These are phyloP conservation scores for Tragelaphus strepsiceros DNA, from an alignment of 2,113 vertebrate species.

Conservation along the genomic window DNA sequence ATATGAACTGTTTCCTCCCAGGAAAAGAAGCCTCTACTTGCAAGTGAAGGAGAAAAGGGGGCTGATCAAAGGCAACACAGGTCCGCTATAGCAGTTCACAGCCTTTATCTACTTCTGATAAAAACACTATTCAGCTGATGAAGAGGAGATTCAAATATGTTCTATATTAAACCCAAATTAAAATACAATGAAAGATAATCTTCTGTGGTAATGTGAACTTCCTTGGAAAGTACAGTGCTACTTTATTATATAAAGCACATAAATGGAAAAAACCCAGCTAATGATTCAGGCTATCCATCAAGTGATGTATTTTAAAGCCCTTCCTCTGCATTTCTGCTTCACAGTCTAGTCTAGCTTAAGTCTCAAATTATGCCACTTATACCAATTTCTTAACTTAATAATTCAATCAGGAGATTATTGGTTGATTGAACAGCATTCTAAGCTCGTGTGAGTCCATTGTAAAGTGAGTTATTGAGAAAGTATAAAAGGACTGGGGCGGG, in stretches of 20 bases:
- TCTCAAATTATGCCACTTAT: slow-evolving; percentile 33
- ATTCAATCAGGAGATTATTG: slow-evolving; percentile 35
- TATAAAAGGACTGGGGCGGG: background rate
- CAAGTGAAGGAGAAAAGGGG: background rate
- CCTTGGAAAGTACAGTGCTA: slow-evolving; percentile 28
- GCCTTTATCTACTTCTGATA: slow-evolving; percentile 28
- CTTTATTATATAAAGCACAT: slow-evolving; percentile 44
- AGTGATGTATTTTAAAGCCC: slow-evolving; percentile 14
- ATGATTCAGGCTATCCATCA: slow-evolving; percentile 31
- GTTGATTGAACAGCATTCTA: slow-evolving; percentile 16
- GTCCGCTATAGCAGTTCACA: background rate
- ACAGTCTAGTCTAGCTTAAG: background rate
- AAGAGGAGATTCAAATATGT: slow-evolving; percentile 29
- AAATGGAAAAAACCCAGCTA: slow-evolving; percentile 27
- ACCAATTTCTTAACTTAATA: slow-evolving; percentile 50
- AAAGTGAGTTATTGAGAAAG: background rate
- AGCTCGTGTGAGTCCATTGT: background rate
- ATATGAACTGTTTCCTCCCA: background rate
- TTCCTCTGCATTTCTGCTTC: slow-evolving; percentile 47
- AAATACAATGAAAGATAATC: slow-evolving; percentile 49
- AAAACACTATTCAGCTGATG: background rate
- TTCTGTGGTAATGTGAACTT: slow-evolving; percentile 35
- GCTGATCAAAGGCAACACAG: background rate
- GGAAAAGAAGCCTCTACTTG: background rate
- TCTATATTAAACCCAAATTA: slow-evolving; percentile 52